Conservation (phyloP, 2,113 vertebrate species). For the Irena cyanogastra region DNA sequence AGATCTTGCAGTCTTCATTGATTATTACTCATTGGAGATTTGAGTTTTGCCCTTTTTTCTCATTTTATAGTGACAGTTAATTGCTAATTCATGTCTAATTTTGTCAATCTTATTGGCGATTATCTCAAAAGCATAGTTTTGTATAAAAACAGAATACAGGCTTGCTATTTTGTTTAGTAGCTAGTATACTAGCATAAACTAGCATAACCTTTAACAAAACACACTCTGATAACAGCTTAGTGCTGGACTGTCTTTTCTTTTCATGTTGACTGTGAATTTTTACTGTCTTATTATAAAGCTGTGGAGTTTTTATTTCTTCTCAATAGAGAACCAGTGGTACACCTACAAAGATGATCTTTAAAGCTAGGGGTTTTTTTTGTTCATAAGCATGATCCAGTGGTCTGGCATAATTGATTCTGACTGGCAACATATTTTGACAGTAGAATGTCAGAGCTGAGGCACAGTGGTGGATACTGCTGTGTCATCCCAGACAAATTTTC, state of each 20-base stretch:
- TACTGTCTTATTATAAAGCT: background rate
- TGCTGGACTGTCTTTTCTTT: background rate
- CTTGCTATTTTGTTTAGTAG: background rate
- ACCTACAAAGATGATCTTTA: background rate
- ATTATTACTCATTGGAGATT: background rate
- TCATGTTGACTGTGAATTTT: background rate
- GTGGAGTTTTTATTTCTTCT: background rate
- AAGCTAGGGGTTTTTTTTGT: background rate
- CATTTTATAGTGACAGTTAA: background rate
- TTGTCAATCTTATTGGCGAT: fast-evolving
- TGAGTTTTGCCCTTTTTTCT: background rate
- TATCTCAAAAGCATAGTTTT: background rate
- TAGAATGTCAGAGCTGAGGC: background rate
- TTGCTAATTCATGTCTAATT: background rate
- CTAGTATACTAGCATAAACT: background rate
- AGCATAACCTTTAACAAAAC: background rate
- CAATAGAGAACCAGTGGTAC: background rate
- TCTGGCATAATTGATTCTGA: background rate
- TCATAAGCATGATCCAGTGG: background rate
- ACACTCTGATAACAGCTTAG: background rate
- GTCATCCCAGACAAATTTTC: background rate
- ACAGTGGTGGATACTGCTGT: background rate
- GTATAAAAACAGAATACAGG: background rate
- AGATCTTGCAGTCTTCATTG: background rate
- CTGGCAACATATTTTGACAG: background rate